Evolutionary conservation across 2,797 vertebrate genomes (phyloP), one percentile per base, ranked within the genome.

Genomic region (Falco concolor): DNA sequence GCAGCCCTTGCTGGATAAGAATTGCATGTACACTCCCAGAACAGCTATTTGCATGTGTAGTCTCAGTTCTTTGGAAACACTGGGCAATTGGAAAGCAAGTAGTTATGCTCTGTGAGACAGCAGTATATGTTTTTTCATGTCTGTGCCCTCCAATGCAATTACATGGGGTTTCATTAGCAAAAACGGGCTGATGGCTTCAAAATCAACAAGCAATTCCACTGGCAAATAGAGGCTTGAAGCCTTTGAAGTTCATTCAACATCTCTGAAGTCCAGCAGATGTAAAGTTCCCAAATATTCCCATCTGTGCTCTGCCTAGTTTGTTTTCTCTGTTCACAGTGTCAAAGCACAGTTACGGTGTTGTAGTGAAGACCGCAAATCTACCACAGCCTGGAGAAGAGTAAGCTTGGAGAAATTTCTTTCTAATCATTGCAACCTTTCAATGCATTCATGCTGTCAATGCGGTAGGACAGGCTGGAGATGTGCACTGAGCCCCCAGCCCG

Each of bases 141-240:
- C 32, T 69, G 0, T 53, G 25, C n/a, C 82, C 74, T 77, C 63
- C 45, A 60, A 20, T 50, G 34, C 21, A 84, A 81, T 75, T 69
- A 59, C 24, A n/a, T 24, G n/a, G 28, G 12, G 23, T 90, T 94
- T 84, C 65, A 65, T 93, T 76, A 82, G 57, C 50, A 24, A 84
- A 96, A 90, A 64, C 28, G 87, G 50, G 24, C 50, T 44, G 50
- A 65, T 6, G 5, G 14, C 27, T 86, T 50, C 40, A 81, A 94
- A 88, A 91, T 61, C 38, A 89, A 69, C 61, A 86, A 44, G 30
- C 3, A 1, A 45, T 81, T 91, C 36, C 23, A 75, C 30, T n/a
- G 44, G 34, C 21, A 93, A 92, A 72, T n/a, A 87, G 59, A 91
- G 49, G 28, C 44, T 83, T 61, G 22, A 87, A 68, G 32, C 19